phyloP scores from a whole-genome alignment of 37 sponge, comb jelly and placozoan species.

The Theonella swinhoei region DNA sequence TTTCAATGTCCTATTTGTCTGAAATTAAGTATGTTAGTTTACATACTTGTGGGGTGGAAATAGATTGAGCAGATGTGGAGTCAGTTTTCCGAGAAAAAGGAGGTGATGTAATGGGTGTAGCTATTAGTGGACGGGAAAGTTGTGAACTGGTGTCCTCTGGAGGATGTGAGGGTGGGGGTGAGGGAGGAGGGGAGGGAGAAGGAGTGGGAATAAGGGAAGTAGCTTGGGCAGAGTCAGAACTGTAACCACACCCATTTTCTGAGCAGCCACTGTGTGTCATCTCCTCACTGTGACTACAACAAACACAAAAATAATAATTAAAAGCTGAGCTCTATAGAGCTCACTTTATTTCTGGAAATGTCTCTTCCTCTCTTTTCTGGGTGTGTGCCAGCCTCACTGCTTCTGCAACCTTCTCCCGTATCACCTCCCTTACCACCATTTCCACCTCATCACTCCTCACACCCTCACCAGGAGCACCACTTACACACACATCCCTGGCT shows the following conservation, averaged over 20 bases:
- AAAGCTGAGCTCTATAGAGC: not conserved
- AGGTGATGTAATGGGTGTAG: slow-evolving; percentile 51
- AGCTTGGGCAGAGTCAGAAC: not conserved
- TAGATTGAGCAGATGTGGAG: not conserved
- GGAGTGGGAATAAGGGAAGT: not conserved
- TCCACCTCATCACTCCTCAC: no score
- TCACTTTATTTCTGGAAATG: not conserved
- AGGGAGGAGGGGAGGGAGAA: slow-evolving; percentile 39
- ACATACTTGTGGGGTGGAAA: slow-evolving; percentile 56
- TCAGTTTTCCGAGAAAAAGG: slow-evolving; percentile 26
- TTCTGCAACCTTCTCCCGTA: slow-evolving; percentile 2
- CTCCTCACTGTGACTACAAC: not conserved
- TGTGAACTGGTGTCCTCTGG: slow-evolving; percentile 11
- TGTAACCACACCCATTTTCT: not conserved
- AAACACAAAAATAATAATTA: not conserved
- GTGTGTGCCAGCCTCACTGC: not conserved
- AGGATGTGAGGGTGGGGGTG: slow-evolving; percentile 24
- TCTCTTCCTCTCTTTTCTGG: not conserved
- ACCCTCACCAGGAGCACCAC: not conserved
- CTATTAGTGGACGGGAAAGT: not conserved
- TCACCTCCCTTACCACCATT: not conserved
- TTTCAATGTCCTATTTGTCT: not conserved
- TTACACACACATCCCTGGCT: not conserved
- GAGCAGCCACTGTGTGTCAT: not conserved
- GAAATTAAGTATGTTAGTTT: not conserved